Evolutionary conservation across 2,113 vertebrate species (phyloP).

Genomic region (Salminus brasiliensis): DNA sequence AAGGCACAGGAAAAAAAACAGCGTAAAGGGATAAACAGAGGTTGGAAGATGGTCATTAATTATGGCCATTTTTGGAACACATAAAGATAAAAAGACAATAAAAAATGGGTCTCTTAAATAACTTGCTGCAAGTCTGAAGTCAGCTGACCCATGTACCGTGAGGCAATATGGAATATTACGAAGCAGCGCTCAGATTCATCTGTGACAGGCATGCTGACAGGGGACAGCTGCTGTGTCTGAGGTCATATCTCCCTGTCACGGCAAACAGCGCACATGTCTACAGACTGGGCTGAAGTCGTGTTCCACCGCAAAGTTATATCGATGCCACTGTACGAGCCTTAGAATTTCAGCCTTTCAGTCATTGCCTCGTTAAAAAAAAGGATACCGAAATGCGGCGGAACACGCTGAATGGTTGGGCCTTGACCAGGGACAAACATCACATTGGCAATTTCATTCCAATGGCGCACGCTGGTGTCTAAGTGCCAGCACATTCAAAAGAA

Average conservation of each 20-base stretch:
- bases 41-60: too few species aligned
- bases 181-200: constrained; percentile 10
- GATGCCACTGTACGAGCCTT: constrained; percentile 12
- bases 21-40: too few species aligned
- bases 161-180: not conserved
- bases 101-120: not conserved
- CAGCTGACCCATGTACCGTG: not conserved
- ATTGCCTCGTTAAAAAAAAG: not conserved
- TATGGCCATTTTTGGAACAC: too few species aligned
- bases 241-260: not conserved
- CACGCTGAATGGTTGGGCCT: constrained; percentile 27
- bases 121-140: not conserved
- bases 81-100: too few species aligned
- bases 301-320: constrained; percentile 23
- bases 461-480: constrained; percentile 36
- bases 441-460: constrained; percentile 40
- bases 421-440: constrained; percentile 44
- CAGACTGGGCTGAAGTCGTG: not conserved
- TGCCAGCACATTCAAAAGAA: constrained; percentile 53
- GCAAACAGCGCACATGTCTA: constrained; percentile 9
- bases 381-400: not conserved
- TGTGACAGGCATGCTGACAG: constrained; percentile 16
- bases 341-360: not conserved
- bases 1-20: too few species aligned
- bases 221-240: not conserved